Evolutionary conservation across 2,888 invertebrate genomes (phyloP).

Genomic region (Napeogenes inachia): DNA sequence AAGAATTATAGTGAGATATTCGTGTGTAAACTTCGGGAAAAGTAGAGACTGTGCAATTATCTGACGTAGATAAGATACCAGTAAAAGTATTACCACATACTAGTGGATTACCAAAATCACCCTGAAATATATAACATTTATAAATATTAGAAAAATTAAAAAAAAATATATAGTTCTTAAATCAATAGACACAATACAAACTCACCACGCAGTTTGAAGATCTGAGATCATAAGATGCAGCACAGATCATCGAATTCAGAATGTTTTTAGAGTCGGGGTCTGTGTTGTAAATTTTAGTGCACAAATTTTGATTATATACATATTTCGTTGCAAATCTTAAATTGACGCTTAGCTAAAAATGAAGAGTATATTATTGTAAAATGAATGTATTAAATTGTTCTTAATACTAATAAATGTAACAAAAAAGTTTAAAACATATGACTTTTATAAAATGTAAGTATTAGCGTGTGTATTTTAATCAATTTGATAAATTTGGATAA

Average conservation of each 20-base stretch:
- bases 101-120: constrained; percentile 47
- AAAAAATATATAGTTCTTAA: background rate
- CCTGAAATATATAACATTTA: constrained; percentile 34
- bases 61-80: constrained; percentile 43
- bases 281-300: constrained; percentile 38
- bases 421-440: no score
- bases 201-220: constrained; percentile 50
- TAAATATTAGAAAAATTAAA: background rate
- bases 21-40: constrained; percentile 52
- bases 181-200: constrained; percentile 18
- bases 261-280: constrained; percentile 35
- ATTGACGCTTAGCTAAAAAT: constrained; percentile 40
- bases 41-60: constrained; percentile 34
- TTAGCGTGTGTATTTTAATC: no score
- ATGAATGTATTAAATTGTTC: background rate
- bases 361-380: no score
- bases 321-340: constrained; percentile 43
- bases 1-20: constrained; percentile 47
- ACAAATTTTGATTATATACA: constrained; percentile 43
- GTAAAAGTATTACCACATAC: constrained; percentile 45
- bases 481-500: no score
- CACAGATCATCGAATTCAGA: constrained; percentile 47
- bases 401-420: constrained; percentile 1
- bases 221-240: constrained; percentile 43
- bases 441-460: no score